These are phyloP conservation scores for Dione juno DNA, from an alignment of 2,888 invertebrate species.

Conservation along the genomic window DNA sequence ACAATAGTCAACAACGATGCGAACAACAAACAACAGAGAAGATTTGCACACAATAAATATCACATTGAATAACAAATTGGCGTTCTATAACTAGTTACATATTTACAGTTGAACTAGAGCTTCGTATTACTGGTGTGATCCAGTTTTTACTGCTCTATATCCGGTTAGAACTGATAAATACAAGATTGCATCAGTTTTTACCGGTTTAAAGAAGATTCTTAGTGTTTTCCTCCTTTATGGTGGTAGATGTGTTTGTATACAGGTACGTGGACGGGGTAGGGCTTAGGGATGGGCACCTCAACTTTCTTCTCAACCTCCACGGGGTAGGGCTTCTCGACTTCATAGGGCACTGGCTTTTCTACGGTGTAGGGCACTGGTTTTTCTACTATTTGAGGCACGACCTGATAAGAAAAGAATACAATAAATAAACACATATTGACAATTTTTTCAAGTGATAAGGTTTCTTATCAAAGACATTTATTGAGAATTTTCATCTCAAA, in stretches of 20 bases:
- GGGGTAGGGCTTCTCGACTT: constrained; percentile 89
- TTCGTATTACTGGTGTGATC: constrained; percentile 48
- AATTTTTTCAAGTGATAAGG: no score
- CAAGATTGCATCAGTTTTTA: constrained; percentile 8
- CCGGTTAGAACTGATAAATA: constrained; percentile 32
- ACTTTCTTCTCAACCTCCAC: constrained; percentile 90
- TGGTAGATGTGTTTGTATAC: constrained; percentile 90
- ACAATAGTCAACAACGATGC: constrained; percentile 79
- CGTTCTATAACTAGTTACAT: constrained; percentile 55
- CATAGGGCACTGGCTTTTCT: constrained; percentile 88
- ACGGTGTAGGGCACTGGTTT: constrained; percentile 89
- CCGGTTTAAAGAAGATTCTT: constrained; percentile 51
- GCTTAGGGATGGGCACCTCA: constrained; percentile 87
- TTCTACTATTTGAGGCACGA: constrained; percentile 88
- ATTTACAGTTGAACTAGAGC: constrained; percentile 59
- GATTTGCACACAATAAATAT: constrained; percentile 80
- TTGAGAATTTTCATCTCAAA: no score
- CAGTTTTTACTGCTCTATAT: constrained; percentile 30
- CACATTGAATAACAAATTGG: constrained; percentile 72
- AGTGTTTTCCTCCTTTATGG: constrained; percentile 82
- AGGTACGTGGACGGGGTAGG: constrained; percentile 89
- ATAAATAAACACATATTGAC: background rate
- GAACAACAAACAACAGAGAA: constrained; percentile 71
- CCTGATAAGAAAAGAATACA: constrained; percentile 59
- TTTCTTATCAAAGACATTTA: no score